These are phyloP conservation scores for Folsomia manolachei DNA, from an alignment of 2,888 invertebrate genomes.

Conservation along the genomic window DNA sequence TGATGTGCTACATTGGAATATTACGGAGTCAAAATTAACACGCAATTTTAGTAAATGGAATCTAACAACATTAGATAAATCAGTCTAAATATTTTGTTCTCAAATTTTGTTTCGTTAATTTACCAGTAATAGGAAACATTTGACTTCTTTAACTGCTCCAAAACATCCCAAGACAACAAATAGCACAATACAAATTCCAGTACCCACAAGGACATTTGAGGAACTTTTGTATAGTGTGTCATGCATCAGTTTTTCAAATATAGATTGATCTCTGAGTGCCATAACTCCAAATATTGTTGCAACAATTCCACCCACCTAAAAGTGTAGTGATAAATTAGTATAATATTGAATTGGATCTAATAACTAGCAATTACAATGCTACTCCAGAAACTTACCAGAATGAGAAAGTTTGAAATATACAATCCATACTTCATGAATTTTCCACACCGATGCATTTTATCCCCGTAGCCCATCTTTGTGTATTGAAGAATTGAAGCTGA, in stretches of 20 bases:
- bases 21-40: conserved; percentile 26
- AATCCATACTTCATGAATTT: conserved; percentile 82
- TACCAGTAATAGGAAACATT: conserved; percentile 88
- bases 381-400: conserved; percentile 73
- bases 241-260: conserved; percentile 74
- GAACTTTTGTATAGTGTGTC: conserved; percentile 84
- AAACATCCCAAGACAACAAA: conserved; percentile 87
- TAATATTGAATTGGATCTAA: background rate
- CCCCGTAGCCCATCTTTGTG: conserved; percentile 55
- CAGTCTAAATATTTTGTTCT: background rate
- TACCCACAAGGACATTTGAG: conserved; percentile 76
- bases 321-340: conserved; percentile 40
- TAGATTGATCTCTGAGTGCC: conserved; percentile 79
- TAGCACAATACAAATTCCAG: conserved; percentile 75
- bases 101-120: conserved; percentile 53
- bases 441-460: conserved; percentile 84
- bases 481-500: too few species aligned
- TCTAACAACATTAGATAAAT: too few species aligned
- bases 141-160: conserved; percentile 90
- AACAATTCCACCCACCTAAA: conserved; percentile 72
- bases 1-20: conserved; percentile 70
- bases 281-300: conserved; percentile 78
- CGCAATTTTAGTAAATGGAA: background rate
- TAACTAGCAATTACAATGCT: background rate
- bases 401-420: conserved; percentile 77